phyloP scores from a whole-genome alignment of 2,113 vertebrate species.

The Megaleporinus macrocephalus region DNA sequence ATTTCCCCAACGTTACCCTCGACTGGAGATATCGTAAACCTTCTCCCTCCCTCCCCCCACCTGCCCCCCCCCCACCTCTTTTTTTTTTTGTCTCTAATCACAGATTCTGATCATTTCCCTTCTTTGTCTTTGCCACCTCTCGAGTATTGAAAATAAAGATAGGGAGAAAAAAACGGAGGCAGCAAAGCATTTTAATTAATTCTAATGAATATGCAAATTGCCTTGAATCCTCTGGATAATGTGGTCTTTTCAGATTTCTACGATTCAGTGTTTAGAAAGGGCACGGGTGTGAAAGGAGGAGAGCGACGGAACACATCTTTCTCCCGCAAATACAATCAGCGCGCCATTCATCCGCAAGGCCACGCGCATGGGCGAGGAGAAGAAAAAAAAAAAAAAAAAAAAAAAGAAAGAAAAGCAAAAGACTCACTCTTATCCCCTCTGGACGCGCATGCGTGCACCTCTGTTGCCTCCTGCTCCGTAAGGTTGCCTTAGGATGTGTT shows the following conservation, averaged over 20 bases:
- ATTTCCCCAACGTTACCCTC: conserved; percentile 23
- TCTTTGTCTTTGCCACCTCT: conserved; percentile 50
- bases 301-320: conserved; percentile 43
- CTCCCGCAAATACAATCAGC: conserved; percentile 55
- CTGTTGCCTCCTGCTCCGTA: not conserved
- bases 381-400: conserved; percentile 1
- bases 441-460: not conserved
- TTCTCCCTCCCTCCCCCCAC: not conserved
- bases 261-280: conserved; percentile 59
- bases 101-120: conserved; percentile 57
- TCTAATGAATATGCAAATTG: conserved; percentile 65
- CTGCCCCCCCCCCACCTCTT: no score
- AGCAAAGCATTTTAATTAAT: conserved; percentile 60
- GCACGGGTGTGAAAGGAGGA: conserved; percentile 50
- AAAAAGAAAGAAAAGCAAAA: no score
- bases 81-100: conserved; percentile 24
- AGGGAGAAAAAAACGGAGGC: conserved; percentile 23
- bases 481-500: conserved; percentile 5
- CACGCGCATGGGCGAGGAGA: conserved; percentile 13
- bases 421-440: not conserved
- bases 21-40: conserved; percentile 29
- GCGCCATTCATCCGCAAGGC: conserved; percentile 49
- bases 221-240: conserved; percentile 60
- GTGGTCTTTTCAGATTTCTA: conserved; percentile 61
- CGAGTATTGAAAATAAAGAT: conserved; percentile 49